phyloP scores from a whole-genome alignment of 2,113 vertebrate genomes.

The Daubentonia madagascariensis region DNA sequence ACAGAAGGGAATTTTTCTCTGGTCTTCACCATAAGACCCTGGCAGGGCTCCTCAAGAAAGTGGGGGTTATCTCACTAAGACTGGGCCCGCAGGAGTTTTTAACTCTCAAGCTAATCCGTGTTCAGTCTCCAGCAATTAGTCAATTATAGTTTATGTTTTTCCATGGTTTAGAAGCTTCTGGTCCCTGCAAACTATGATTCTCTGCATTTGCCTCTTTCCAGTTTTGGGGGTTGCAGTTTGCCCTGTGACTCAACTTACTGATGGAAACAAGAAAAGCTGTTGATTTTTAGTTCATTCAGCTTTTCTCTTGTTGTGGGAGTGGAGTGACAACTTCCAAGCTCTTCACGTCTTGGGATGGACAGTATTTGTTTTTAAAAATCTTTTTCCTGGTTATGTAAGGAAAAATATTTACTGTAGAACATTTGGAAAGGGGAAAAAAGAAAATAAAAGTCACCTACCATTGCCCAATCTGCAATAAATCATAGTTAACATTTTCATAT shows the following conservation, averaged over 20 bases:
- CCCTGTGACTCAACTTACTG: neutral
- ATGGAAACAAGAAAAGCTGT: neutral
- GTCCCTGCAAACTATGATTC: neutral
- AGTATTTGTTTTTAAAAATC: neutral
- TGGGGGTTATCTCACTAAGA: neutral
- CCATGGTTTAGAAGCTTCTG: neutral
- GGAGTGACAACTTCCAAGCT: neutral
- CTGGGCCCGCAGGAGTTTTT: neutral
- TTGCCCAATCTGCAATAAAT: neutral
- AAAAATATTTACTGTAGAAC: neutral
- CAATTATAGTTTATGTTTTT: neutral
- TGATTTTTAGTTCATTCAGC: neutral
- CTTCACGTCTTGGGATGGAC: too few species aligned
- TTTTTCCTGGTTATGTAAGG: neutral
- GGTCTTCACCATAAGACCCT: neutral
- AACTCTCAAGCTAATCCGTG: neutral
- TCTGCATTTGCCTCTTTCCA: neutral
- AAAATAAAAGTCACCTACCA: neutral
- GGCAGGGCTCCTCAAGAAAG: neutral
- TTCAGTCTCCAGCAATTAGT: neutral
- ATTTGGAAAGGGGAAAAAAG: neutral
- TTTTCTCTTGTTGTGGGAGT: neutral
- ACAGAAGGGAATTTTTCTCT: neutral
- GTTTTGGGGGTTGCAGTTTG: neutral
- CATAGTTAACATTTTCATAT: neutral